Base-by-base conservation (phyloP, 2,797 vertebrate genomes). In the Myotis findleyi region DNA sequence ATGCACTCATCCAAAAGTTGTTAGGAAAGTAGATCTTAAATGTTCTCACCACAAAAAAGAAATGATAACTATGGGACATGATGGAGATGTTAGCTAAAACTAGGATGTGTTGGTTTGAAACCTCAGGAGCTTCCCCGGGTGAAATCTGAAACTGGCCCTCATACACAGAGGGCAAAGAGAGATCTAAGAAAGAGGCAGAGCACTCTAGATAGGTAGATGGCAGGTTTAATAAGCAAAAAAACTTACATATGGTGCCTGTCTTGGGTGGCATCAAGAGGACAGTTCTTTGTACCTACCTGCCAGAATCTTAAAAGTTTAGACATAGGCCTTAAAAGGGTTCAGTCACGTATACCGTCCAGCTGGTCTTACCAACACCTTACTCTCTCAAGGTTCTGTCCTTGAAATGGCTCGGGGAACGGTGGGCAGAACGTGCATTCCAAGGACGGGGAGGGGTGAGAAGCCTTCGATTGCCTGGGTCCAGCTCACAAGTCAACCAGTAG, bases 11-110 rank as follows among this genome's bases (percentile, higher is more conserved):
- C 21, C 17, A 14, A 75, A 69, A 68, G 11, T 38, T 17, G 6
- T 17, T 75, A 49, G 30, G 30, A 38, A 80, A 80, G 25, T 57
- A 66, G n/a, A 27, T 59, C 38, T 69, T 82, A 81, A 33, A 25
- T 33, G 76, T 20, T 86, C 68, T 59, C 20, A 30, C 49, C 75
- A 75, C 17, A 68, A 76, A 23, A 80, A 47, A 72, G 20, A 36
- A n/a, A 41, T 5, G 18, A 5, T 30, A 55, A 44, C 20, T 66
- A 16, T 0, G 3, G 6, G 18, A 27, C 11, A 0, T 57, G 49
- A 66, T 16, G 20, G 30, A 86, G n/a, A 14, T 17, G 30, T 55
- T 68, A 49, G 20, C 7, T n/a, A 86, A 55, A 21, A 14, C 33
- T 6, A 21, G 1, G 18, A 25, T 25, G 47, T 79, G 13, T 23